Evolutionary conservation across 2,888 invertebrate species (phyloP).

Genomic region (Mongoloraphidia duomilia): DNA sequence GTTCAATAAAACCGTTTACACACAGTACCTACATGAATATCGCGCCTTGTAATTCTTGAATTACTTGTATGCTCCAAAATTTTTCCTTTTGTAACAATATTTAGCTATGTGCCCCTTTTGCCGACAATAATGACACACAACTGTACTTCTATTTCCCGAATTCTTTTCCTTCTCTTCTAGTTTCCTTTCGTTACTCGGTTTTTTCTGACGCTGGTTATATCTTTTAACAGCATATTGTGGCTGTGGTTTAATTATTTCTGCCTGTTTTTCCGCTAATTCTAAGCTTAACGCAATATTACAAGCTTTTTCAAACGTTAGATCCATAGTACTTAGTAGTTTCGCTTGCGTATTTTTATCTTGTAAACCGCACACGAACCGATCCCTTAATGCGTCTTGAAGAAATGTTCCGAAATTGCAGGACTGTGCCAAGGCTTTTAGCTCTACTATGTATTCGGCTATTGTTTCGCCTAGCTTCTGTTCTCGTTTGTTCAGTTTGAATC

Average conservation of each 20-base stretch:
- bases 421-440: constrained; percentile 4
- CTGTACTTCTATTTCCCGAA: too few relatives aligned
- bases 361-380: constrained; percentile 9
- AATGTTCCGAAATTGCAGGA: constrained; percentile 8
- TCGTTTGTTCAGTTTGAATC: too few relatives aligned
- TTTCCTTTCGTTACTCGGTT: too few relatives aligned
- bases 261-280: constrained; percentile 6
- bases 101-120: neutral
- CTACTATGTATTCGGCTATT: constrained; percentile 5
- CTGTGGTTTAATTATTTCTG: too few relatives aligned
- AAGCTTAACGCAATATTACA: neutral
- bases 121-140: neutral
- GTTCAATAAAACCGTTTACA: too few relatives aligned
- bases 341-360: constrained; percentile 5
- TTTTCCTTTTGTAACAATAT: neutral
- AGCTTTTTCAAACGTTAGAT: constrained; percentile 4
- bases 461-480: constrained; percentile 2
- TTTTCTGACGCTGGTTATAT: too few relatives aligned
- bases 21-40: too few relatives aligned
- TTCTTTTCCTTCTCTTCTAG: too few relatives aligned
- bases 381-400: constrained; percentile 8
- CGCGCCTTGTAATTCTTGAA: too few relatives aligned
- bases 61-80: too few relatives aligned
- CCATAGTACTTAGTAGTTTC: constrained; percentile 1
- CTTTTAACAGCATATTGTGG: too few relatives aligned